A percentile compares a stretch with the other conserved stretches of the same genome.
Evolutionary conservation across 2,888 invertebrate species (phyloP).

Genomic region (Ormyrus rosae): DNA sequence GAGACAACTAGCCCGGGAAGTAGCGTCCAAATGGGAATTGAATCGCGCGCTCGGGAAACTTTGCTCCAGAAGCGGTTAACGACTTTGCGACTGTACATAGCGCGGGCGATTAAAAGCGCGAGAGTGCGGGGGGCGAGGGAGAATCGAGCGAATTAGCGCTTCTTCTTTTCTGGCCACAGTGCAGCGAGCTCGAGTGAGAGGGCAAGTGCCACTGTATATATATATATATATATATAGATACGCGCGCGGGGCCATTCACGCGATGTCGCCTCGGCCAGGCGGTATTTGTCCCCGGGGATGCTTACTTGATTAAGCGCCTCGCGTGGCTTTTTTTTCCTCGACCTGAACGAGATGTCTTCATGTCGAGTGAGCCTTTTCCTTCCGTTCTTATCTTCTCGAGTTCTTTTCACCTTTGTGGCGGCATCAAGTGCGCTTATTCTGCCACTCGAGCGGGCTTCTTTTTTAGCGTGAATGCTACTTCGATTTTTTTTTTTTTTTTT

Average conservation of each 20-base stretch:
- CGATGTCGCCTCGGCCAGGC: conserved; percentile 13
- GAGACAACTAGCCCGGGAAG: conserved; percentile 40
- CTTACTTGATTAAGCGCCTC: conserved; percentile 51
- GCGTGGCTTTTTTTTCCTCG: conserved; percentile 22
- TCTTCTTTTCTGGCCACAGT: conserved; percentile 9
- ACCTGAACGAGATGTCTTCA: conserved; percentile 36
- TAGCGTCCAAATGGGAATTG: conserved; percentile 60
- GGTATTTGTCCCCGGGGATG: conserved; percentile 45
- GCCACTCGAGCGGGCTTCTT: not conserved
- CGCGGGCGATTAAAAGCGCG: conserved; percentile 51
- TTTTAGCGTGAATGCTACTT: no score
- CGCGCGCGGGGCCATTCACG: conserved; percentile 14
- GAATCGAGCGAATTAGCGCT: conserved; percentile 28
- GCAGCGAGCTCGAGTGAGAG: not conserved
- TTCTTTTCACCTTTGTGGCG: not conserved
- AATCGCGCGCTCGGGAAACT: conserved; percentile 57
- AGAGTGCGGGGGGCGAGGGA: not conserved
- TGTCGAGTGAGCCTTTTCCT: conserved; percentile 24
- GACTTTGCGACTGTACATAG: conserved; percentile 43
- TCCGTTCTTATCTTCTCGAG: not conserved
- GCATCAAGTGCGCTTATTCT: conserved; percentile 37
- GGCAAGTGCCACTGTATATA: not conserved
- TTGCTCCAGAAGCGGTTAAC: conserved; percentile 55
- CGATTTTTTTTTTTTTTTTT: no score
- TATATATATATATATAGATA: not conserved